phyloP scores from a whole-genome alignment of 2,797 vertebrate genomes.

The Sebastes flavidus region DNA sequence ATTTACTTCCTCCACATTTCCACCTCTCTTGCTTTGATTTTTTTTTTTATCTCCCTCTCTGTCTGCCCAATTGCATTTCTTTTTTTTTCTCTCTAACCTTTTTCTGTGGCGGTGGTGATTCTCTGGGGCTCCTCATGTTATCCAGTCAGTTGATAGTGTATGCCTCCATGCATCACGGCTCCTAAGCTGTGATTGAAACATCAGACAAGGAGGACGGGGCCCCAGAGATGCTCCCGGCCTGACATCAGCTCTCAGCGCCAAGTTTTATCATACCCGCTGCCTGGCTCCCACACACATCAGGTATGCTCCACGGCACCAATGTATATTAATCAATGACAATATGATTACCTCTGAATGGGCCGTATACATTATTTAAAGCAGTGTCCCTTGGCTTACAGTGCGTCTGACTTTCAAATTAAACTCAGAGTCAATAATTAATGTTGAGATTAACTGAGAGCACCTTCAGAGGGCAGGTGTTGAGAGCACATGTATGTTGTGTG shows the following conservation, averaged over 20 bases:
- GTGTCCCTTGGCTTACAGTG: slow-evolving; percentile 81
- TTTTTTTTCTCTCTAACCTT: slow-evolving; percentile 6
- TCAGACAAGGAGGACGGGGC: slow-evolving; percentile 76
- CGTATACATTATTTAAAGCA: slow-evolving; percentile 84
- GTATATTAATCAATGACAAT: slow-evolving; percentile 85
- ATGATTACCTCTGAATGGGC: slow-evolving; percentile 84
- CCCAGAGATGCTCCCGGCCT: slow-evolving; percentile 70
- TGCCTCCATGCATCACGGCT: slow-evolving; percentile 71
- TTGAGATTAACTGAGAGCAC: slow-evolving; percentile 79
- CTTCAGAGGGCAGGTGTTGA: slow-evolving; percentile 78
- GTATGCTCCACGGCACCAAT: slow-evolving; percentile 75
- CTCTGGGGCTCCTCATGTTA: slow-evolving; percentile 72
- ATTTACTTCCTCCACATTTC: slow-evolving; percentile 11
- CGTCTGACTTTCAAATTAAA: slow-evolving; percentile 86
- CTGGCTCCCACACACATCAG: slow-evolving; percentile 74
- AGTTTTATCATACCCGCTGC: slow-evolving; percentile 71
- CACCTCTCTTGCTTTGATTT: slow-evolving; percentile 23
- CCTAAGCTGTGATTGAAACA: slow-evolving; percentile 81
- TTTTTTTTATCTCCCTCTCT: slow-evolving; percentile 24
- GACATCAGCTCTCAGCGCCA: slow-evolving; percentile 68
- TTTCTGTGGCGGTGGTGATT: slow-evolving; percentile 43
- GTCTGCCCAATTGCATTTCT: slow-evolving; percentile 34
- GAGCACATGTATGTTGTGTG: slow-evolving; percentile 49
- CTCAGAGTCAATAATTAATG: slow-evolving; percentile 85
- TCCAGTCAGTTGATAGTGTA: slow-evolving; percentile 75